Base-by-base conservation (phyloP, 2,888 invertebrate genomes). In the Sceliomorpha sp. region DNA sequence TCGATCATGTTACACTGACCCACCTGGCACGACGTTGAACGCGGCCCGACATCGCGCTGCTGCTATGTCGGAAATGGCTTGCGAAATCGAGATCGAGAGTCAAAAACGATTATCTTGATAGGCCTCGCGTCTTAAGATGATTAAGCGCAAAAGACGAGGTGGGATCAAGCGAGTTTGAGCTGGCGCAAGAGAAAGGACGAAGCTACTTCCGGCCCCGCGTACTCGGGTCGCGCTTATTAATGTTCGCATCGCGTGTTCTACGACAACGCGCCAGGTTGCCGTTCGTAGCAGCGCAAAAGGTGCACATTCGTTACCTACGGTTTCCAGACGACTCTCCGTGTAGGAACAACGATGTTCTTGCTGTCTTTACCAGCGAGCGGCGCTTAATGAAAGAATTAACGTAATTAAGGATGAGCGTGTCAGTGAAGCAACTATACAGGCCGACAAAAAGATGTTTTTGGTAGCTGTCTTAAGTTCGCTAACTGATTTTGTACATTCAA, bases 1-100 rank as follows among this genome's bases (percentile, higher is more conserved):
- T 59, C 47, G 59, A 71, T 71, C 55, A 45, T 31, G 63, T 71
- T 68, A 68, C 60, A 72, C 48, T 64, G 68, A 68, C 67, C 71
- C 59, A 67, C 44, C 67, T 67, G 59, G 58, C 53, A 53, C 17
- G 27, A 34, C 29, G 24, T 31, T 14, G 20, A 45, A 12, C 13
- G 31, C 9, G 26, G 34, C n/a, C 14, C 7, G 32, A 14, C 14
- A 13, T 9, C 10, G 9, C 31, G 10, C 31, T 9, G 9, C 10
- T 9, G 9, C 4, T 10, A 17, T 13, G 51, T 62, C 53, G 48
- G 62, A 62, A 66, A 60, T 39, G 36, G 32, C 26, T 59, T 59
- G 47, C 47, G 27, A 60, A 68, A 68, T 68, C 64, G 62, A 64
- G 72, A 69, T 66, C 44, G 50, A 48, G 31, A 40, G 53, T 56